These are phyloP conservation scores for Entomyzon cyanotis DNA, from an alignment of 2,113 vertebrate genomes.

Conservation along the genomic window DNA sequence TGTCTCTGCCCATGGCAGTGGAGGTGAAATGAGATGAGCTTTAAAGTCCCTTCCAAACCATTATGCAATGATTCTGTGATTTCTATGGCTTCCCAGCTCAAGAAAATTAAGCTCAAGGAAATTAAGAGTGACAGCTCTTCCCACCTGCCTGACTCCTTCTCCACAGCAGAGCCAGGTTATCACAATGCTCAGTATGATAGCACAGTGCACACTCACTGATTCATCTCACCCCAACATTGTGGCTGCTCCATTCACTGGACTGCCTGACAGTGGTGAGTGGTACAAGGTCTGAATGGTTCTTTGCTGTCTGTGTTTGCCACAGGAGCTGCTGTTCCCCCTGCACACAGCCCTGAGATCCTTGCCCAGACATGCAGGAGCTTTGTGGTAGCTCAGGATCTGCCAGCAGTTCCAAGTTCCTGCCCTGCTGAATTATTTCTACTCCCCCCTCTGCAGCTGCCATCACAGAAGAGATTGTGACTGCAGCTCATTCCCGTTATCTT, in stretches of 20 bases:
- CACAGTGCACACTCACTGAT: fast-evolving
- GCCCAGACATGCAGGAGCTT: background rate
- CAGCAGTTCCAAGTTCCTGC: fast-evolving
- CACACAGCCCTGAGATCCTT: too few relatives aligned
- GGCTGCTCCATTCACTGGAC: fast-evolving
- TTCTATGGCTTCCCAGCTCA: background rate
- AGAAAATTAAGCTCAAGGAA: background rate
- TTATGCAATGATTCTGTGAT: background rate
- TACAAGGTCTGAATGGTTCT: fast-evolving
- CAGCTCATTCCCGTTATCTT: constrained; percentile 28
- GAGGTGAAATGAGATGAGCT: background rate
- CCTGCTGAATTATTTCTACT: background rate
- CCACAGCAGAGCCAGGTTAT: background rate
- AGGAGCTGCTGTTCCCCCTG: background rate
- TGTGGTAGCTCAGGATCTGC: background rate
- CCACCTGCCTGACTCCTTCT: background rate
- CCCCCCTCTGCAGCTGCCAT: background rate
- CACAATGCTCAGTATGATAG: fast-evolving
- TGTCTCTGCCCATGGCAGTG: fast-evolving
- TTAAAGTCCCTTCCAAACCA: background rate
- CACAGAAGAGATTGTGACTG: background rate
- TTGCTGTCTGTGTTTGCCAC: background rate
- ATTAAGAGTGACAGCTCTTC: fast-evolving
- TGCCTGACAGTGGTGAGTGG: fast-evolving
- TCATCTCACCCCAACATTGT: background rate